phyloP scores from a whole-genome alignment of 2,888 invertebrate species.

The Drosophila multiciliata region DNA sequence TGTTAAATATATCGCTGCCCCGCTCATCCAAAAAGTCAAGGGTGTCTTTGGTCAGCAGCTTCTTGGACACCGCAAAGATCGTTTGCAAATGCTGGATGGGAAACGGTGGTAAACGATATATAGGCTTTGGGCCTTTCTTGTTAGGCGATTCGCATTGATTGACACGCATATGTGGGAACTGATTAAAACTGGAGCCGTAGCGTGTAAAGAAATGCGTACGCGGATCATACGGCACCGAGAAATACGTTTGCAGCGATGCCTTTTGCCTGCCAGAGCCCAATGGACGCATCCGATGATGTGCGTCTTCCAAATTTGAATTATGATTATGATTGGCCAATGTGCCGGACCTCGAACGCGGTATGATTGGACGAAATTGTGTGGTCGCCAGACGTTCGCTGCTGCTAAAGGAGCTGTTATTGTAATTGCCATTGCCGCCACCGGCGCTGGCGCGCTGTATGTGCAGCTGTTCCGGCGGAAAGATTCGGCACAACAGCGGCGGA shows the following conservation, averaged over 20 bases:
- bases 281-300: slow-evolving; percentile 79
- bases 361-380: slow-evolving; percentile 93
- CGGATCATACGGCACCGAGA: slow-evolving; percentile 91
- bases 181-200: slow-evolving; percentile 96
- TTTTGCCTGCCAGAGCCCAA: slow-evolving; percentile 63
- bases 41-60: slow-evolving; percentile 93
- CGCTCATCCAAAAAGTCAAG: slow-evolving; percentile 93
- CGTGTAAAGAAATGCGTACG: slow-evolving; percentile 95
- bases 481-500: slow-evolving; percentile 92
- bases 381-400: slow-evolving; percentile 88
- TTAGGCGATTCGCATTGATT: slow-evolving; percentile 88
- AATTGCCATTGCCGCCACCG: slow-evolving; percentile 29
- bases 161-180: slow-evolving; percentile 93
- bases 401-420: slow-evolving; percentile 71
- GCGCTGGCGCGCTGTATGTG: slow-evolving; percentile 78
- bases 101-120: slow-evolving; percentile 76
- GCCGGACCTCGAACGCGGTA: slow-evolving; percentile 95
- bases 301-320: slow-evolving; percentile 3
- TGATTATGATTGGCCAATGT: slow-evolving; percentile 87
- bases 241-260: slow-evolving; percentile 85
- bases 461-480: slow-evolving; percentile 93
- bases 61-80: slow-evolving; percentile 92
- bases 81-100: slow-evolving; percentile 91
- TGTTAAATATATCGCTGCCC: slow-evolving; percentile 91
- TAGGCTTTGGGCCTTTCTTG: slow-evolving; percentile 85